Conservation (phyloP, 2,113 vertebrate species). For the Menidia beryllina region DNA sequence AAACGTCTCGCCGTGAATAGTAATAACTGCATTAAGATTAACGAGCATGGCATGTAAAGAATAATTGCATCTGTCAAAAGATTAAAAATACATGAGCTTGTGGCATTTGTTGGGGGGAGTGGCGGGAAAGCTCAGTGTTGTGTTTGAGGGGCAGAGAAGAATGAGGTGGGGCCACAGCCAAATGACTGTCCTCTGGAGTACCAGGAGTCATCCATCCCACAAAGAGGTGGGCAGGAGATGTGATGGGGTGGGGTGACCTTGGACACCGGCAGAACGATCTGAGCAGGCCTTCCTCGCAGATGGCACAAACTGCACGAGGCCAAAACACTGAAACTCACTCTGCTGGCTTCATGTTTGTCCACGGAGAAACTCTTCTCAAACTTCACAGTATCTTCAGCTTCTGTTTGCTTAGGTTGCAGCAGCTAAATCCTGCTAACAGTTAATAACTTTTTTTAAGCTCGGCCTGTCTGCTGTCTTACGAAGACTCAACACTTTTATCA, state of each 20-base stretch:
- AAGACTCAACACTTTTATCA: background rate
- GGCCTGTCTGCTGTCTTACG: background rate
- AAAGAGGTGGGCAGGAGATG: slow-evolving; percentile 36
- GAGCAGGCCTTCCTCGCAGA: slow-evolving; percentile 63
- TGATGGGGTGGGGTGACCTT: slow-evolving; percentile 72
- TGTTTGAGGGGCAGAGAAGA: slow-evolving; percentile 68
- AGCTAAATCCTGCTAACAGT: background rate
- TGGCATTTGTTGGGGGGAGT: slow-evolving; percentile 67
- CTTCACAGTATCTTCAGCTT: background rate
- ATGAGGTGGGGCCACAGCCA: slow-evolving; percentile 72
- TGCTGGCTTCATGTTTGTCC: slow-evolving; percentile 16
- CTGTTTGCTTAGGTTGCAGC: background rate
- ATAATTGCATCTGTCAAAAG: slow-evolving; percentile 82
- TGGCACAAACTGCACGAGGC: slow-evolving; percentile 62
- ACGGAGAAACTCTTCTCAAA: slow-evolving; percentile 6
- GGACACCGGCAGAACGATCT: slow-evolving; percentile 68
- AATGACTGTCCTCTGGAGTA: slow-evolving; percentile 77
- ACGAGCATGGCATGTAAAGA: slow-evolving; percentile 80
- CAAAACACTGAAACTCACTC: slow-evolving; percentile 7
- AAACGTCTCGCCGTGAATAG: slow-evolving; percentile 77
- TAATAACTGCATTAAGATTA: slow-evolving; percentile 84
- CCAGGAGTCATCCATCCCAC: slow-evolving; percentile 76
- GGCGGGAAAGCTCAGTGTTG: slow-evolving; percentile 58
- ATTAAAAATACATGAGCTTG: slow-evolving; percentile 83
- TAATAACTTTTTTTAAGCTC: background rate